phyloP scores from a whole-genome alignment of 37 sponge, comb jelly and placozoan genomes.

The Spongilla lacustris region DNA sequence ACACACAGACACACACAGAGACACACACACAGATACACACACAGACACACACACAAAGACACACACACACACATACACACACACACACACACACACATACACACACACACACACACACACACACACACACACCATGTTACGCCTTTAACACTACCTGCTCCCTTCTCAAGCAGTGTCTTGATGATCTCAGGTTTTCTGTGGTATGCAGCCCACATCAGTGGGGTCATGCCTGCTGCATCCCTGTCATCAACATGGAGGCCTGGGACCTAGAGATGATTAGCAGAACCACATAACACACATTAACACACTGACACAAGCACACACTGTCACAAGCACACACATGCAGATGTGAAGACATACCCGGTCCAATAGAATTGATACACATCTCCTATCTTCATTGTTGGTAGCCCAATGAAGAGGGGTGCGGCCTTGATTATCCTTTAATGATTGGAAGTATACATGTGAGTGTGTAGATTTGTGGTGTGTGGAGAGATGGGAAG shows the following conservation, averaged over 20 bases:
- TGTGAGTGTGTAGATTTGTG: not conserved
- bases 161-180: conserved; percentile 42
- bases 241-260: conserved; percentile 57
- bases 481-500: no score
- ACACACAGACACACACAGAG: not conserved
- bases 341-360: conserved; percentile 12
- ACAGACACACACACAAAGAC: not conserved
- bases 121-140: no score
- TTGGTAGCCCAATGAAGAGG: conserved; percentile 86
- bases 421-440: conserved; percentile 76
- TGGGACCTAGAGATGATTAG: conserved; percentile 47
- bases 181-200: conserved; percentile 62
- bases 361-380: conserved; percentile 67
- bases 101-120: not conserved
- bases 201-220: conserved; percentile 92
- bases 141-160: conserved; percentile 35
- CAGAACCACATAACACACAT: not conserved
- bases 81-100: not conserved
- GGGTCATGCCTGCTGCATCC: conserved; percentile 77
- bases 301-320: not conserved
- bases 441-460: not conserved
- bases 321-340: not conserved
- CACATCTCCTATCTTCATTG: conserved; percentile 45
- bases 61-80: not conserved
- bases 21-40: not conserved